Base-by-base conservation (phyloP, 1,140 invertebrate species). In the Diachasma alloeum region DNA sequence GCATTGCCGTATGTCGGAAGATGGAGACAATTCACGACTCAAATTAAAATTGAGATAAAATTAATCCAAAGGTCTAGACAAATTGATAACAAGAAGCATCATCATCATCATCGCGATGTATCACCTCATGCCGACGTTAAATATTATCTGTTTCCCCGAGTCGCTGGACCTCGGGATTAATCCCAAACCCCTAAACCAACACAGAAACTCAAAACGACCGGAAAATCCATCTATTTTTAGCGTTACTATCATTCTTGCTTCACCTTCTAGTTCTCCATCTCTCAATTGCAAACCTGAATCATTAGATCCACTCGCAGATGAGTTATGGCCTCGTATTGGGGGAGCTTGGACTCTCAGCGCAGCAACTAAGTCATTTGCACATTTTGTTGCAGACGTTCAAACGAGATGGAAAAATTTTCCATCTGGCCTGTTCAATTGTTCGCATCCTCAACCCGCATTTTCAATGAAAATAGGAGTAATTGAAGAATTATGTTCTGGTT, bases 261-360 rank as follows among this genome's bases (percentile, higher is more conserved):
- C 13, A 73, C 31, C 56, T 63, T 67, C 39, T 24, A 48, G 6
- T 53, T 53, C 48, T 74, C 48, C 17, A 24, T 15, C n/a, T 46
- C 42, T 48, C 44, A 44, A 68, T 70, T 66, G 46, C 68, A 66
- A 69, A 75, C 74, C 53, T 70, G 74, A 75, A 75, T 75, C 74
- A 75, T 75, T 75, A 75, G 68, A 75, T 26, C 46, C 19, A 75
- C 74, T 75, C 44, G 59, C 68, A 75, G 48, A 75, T 75, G 74
- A 75, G 66, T 75, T 75, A 75, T 69, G 22, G 56, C 19, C 44
- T 67, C 63, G 26, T 59, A 37, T 75, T 36, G 74, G 74, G 74
- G 74, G 63, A 68, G 63, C 66, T 24, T 13, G 24, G 15, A 24
- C 24, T 26, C n/a, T n/a, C n/a, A n/a, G n/a, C n/a, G n/a, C n/a